These are phyloP conservation scores for Antheraea pernyi DNA, from an alignment of 1,140 invertebrate species.

Conservation along the genomic window DNA sequence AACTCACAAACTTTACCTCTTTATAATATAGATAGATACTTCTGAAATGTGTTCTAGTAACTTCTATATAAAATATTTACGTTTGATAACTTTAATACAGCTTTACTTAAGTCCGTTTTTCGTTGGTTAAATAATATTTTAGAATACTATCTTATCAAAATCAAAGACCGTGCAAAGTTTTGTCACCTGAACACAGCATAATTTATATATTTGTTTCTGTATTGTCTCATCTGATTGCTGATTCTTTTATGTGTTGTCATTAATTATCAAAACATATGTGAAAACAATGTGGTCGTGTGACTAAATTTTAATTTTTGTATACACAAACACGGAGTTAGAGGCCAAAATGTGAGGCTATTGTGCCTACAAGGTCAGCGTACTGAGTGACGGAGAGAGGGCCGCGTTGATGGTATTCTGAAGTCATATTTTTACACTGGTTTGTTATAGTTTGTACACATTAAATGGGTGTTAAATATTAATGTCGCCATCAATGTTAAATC, in stretches of 20 bases:
- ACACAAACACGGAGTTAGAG: constrained; percentile 33
- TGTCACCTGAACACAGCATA: too few species aligned
- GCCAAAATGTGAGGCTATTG: constrained; percentile 54
- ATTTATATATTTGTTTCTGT: too few species aligned
- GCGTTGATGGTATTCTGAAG: constrained; percentile 46
- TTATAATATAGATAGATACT: too few species aligned
- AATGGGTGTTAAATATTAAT: not conserved
- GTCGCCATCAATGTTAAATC: not conserved
- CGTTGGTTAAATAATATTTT: too few species aligned
- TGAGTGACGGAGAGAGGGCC: constrained; percentile 34
- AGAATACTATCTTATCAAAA: too few species aligned
- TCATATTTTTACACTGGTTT: constrained; percentile 44
- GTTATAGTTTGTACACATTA: constrained; percentile 28
- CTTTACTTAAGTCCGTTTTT: too few species aligned
- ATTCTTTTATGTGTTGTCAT: not conserved
- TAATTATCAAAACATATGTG: not conserved
- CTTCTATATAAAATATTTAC: too few species aligned
- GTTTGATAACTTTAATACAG: too few species aligned
- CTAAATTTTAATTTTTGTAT: constrained; percentile 26
- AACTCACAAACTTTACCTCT: too few species aligned
- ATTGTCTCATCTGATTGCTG: not conserved
- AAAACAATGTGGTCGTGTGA: constrained; percentile 17
- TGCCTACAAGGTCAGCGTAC: constrained; percentile 63
- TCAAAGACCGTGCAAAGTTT: too few species aligned
- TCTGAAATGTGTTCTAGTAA: too few species aligned